Conservation (phyloP, 64 coral and sea anemone species). For the Acropora tenuis region DNA sequence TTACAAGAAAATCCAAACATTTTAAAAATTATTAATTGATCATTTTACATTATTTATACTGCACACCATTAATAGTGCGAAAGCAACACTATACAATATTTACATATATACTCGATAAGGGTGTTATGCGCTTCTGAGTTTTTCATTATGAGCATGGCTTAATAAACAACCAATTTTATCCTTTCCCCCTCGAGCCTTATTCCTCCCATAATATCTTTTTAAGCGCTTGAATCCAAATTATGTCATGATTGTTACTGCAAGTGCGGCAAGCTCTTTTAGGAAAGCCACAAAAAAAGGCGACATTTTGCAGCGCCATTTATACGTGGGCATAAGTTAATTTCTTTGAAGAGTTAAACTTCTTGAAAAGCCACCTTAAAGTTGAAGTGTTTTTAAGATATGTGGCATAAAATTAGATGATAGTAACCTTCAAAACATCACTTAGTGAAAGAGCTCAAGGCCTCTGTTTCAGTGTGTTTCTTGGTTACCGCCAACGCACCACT, state of each 20-base stretch:
- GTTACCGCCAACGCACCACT: background rate
- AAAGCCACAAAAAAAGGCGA: background rate
- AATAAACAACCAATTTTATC: no score
- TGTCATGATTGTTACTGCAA: background rate
- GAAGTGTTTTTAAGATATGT: background rate
- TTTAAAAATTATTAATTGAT: no score
- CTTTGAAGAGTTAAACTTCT: background rate
- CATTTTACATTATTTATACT: no score
- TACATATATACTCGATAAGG: no score
- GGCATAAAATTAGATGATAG: background rate
- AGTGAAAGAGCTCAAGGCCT: background rate
- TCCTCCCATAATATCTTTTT: background rate
- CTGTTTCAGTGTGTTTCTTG: background rate
- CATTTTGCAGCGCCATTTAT: background rate
- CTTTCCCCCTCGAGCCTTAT: no score
- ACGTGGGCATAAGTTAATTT: background rate
- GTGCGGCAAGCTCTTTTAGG: background rate
- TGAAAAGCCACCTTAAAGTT: background rate
- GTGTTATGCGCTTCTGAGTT: no score
- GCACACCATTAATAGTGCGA: no score
- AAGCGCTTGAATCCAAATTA: background rate
- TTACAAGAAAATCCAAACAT: no score
- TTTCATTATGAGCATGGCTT: no score
- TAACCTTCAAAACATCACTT: background rate
- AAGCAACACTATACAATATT: no score